Evolutionary conservation across 1,140 invertebrate species (phyloP).

Genomic region (Branchinecta lynchi): DNA sequence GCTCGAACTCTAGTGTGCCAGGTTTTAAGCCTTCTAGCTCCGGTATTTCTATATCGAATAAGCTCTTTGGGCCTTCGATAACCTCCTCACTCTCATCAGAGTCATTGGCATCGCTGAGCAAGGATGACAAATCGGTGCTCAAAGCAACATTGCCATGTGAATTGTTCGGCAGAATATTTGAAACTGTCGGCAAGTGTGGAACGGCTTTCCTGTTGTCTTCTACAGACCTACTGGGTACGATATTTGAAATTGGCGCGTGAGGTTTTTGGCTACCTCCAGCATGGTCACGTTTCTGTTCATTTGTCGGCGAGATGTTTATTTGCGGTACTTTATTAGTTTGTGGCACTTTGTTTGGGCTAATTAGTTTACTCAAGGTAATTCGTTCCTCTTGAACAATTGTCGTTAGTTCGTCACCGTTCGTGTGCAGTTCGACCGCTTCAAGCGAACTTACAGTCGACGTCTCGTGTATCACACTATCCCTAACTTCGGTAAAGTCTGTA

Average conservation of each 20-base stretch:
- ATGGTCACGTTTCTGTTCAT: not conserved
- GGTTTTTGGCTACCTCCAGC: too few relatives aligned
- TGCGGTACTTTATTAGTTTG: not conserved
- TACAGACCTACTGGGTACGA: too few relatives aligned
- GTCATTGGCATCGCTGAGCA: not conserved
- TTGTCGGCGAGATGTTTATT: not conserved
- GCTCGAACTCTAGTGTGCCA: not conserved
- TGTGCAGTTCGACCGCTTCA: too few relatives aligned
- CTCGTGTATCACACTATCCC: too few relatives aligned
- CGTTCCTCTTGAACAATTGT: not conserved
- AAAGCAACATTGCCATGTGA: not conserved
- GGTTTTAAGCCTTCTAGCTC: not conserved
- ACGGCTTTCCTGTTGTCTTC: not conserved
- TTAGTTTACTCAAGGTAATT: not conserved
- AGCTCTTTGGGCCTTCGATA: not conserved
- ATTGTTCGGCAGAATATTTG: not conserved
- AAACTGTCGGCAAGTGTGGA: not conserved
- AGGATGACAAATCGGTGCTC: not conserved
- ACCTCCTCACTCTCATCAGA: not conserved
- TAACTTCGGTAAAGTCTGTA: too few relatives aligned
- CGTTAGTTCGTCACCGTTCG: too few relatives aligned
- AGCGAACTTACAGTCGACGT: too few relatives aligned
- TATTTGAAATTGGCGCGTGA: too few relatives aligned
- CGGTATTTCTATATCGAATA: not conserved
- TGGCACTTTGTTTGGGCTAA: not conserved